phyloP scores from a whole-genome alignment of 2,113 vertebrate genomes.

The Maccullochella peelii region DNA sequence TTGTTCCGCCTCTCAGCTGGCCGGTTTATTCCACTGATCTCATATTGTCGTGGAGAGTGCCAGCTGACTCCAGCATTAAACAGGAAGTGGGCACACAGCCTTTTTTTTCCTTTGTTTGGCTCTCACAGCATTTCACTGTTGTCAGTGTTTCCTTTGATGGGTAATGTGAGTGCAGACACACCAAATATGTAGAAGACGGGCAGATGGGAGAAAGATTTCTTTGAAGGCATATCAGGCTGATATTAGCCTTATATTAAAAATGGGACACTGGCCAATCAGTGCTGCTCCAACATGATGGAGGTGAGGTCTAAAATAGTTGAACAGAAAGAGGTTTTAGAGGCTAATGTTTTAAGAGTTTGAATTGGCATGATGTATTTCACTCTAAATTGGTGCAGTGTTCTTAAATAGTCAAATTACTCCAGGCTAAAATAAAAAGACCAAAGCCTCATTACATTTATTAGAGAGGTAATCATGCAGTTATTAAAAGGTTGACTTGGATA shows the following conservation, averaged over 20 bases:
- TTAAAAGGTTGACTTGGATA: slow-evolving; percentile 18
- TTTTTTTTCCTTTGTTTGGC: slow-evolving; percentile 43
- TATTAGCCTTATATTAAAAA: slow-evolving; percentile 17
- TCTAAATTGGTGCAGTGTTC: neutral
- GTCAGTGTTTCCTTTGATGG: slow-evolving; percentile 45
- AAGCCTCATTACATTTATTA: slow-evolving; percentile 54
- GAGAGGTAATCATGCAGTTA: slow-evolving; percentile 28
- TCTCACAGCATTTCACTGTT: slow-evolving; percentile 5
- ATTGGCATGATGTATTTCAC: neutral
- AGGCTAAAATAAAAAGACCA: slow-evolving; percentile 25
- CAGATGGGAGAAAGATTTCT: neutral
- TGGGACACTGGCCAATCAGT: neutral
- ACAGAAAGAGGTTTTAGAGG: too few species aligned
- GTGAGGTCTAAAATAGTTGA: neutral
- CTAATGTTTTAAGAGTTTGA: neutral
- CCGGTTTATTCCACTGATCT: slow-evolving; percentile 27
- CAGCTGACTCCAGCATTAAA: slow-evolving; percentile 38
- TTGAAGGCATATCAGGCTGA: slow-evolving; percentile 11
- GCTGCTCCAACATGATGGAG: neutral
- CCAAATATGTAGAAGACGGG: neutral
- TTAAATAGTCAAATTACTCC: neutral
- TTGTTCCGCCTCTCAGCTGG: neutral
- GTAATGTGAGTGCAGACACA: neutral
- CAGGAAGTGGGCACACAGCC: slow-evolving; percentile 54
- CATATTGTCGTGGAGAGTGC: neutral